A percentile compares a stretch with the other conserved stretches of the same genome.
Evolutionary conservation across 2,797 vertebrate species (phyloP).

Genomic region (Galago senegalensis): DNA sequence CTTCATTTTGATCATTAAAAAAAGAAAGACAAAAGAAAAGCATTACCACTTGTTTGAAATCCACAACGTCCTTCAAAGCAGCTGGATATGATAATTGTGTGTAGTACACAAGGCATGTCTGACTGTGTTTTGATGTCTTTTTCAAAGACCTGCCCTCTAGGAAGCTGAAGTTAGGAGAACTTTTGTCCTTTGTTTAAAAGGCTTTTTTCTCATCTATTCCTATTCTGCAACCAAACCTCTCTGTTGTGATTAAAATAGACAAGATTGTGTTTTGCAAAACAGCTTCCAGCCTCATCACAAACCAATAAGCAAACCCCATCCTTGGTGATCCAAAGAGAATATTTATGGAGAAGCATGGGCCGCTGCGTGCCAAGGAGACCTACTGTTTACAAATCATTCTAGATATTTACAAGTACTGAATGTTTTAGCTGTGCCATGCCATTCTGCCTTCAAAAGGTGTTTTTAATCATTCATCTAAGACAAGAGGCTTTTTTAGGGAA

Average conservation of each 20-base stretch:
- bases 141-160: accelerated
- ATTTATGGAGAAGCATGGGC: accelerated
- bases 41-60: background rate
- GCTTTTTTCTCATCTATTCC: background rate
- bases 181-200: background rate
- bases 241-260: background rate
- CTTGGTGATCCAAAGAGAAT: too few relatives aligned
- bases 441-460: background rate
- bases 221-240: background rate
- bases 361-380: accelerated
- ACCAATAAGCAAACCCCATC: too few relatives aligned
- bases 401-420: accelerated
- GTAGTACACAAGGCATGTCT: accelerated
- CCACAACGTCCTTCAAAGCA: background rate
- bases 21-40: background rate
- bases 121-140: accelerated
- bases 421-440: background rate
- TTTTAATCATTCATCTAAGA: constrained; percentile 18
- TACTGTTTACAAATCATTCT: background rate
- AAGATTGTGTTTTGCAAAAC: background rate
- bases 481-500: background rate
- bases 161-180: accelerated
- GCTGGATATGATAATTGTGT: background rate
- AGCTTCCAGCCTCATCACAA: background rate
- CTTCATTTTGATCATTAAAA: background rate